Percentiles rank a stretch among this genome's conserved stretches.
Conservation (phyloP, 64 coral and sea anemone species). For the Porites australiensis region DNA sequence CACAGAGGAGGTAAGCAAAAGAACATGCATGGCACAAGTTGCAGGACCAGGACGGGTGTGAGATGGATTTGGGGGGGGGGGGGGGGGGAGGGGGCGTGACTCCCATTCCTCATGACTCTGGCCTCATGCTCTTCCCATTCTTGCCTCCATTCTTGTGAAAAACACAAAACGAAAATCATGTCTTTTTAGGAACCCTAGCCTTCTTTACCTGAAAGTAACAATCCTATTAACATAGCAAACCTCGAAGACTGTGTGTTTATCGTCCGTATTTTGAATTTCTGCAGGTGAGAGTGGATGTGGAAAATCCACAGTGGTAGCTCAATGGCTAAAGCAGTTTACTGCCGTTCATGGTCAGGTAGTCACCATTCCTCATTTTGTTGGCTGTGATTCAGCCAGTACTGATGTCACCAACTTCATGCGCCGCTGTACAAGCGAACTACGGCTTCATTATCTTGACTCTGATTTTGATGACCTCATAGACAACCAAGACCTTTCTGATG, state of each 20-base stretch:
- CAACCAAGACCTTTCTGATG: constrained; percentile 76
- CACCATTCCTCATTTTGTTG: constrained; percentile 88
- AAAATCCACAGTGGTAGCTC: constrained; percentile 70
- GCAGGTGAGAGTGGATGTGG: constrained; percentile 92
- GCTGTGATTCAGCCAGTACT: constrained; percentile 68
- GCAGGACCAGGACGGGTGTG: too few species aligned
- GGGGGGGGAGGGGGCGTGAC: too few species aligned
- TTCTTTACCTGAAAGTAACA: too few species aligned
- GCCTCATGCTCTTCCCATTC: too few species aligned
- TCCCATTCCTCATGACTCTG: too few species aligned
- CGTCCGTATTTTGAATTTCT: not conserved
- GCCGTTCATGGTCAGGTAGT: constrained; percentile 68
- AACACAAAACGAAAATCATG: too few species aligned
- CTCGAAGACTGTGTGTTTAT: not conserved
- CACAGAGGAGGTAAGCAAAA: too few species aligned
- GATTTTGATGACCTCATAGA: constrained; percentile 62
- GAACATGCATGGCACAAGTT: too few species aligned
- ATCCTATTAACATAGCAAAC: too few species aligned
- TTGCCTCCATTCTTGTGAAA: too few species aligned
- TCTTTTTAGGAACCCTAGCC: too few species aligned
- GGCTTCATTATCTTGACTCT: constrained; percentile 79
- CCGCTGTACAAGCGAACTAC: constrained; percentile 93
- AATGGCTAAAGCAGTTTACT: constrained; percentile 88
- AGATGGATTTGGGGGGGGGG: too few species aligned
- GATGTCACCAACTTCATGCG: constrained; percentile 92